These are phyloP conservation scores for Pinna nobilis DNA, from an alignment of 1,140 invertebrate species.

Conservation along the genomic window DNA sequence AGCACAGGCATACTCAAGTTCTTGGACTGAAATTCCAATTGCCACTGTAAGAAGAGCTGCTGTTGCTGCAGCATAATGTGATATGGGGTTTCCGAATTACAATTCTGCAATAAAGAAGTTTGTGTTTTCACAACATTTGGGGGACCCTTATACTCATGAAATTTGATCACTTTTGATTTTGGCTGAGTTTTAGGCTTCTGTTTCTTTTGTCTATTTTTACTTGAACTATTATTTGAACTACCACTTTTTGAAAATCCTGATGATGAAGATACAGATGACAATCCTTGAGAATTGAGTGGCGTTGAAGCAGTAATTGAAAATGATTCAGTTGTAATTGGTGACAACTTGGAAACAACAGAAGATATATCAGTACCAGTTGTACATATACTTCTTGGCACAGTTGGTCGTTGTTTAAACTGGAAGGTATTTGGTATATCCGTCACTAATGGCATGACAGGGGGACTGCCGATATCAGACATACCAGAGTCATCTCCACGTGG, in stretches of 20 bases:
- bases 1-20: constrained; percentile 44
- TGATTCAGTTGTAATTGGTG: constrained; percentile 47
- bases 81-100: constrained; percentile 86
- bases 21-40: constrained; percentile 87
- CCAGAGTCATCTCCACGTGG: constrained; percentile 68
- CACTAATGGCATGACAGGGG: constrained; percentile 52
- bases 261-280: constrained; percentile 5
- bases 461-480: constrained; percentile 67
- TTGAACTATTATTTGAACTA: constrained; percentile 42
- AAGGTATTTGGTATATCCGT: constrained; percentile 44
- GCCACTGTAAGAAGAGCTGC: constrained; percentile 92
- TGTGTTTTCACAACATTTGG: constrained; percentile 88
- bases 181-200: constrained; percentile 85
- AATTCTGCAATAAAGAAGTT: constrained; percentile 40
- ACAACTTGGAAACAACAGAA: constrained; percentile 36
- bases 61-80: constrained; percentile 95
- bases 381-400: not conserved
- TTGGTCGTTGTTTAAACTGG: not conserved
- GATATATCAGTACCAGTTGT: not conserved
- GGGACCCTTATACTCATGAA: constrained; percentile 98
- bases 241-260: not conserved
- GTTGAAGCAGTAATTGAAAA: constrained; percentile 43
- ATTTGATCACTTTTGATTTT: constrained; percentile 92
- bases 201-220: constrained; percentile 82
- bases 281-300: constrained; percentile 16